phyloP scores from a whole-genome alignment of 2,113 vertebrate genomes.

The Halcyon senegalensis region DNA sequence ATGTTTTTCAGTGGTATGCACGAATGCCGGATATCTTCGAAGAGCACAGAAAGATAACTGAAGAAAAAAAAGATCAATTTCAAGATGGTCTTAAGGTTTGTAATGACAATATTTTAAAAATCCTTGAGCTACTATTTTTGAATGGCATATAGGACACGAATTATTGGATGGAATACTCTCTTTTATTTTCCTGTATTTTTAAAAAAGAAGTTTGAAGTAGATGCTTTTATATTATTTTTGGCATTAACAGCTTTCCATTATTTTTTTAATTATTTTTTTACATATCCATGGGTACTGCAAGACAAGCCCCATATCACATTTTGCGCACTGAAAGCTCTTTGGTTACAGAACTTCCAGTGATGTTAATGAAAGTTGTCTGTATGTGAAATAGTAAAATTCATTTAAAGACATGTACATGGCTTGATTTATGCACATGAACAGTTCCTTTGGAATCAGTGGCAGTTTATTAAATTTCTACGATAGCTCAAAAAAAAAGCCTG shows the following conservation, averaged over 20 bases:
- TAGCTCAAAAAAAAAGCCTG: neutral
- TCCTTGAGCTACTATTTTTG: neutral
- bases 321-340: neutral
- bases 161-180: neutral
- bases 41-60: slow-evolving; percentile 80
- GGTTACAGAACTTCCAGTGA: neutral
- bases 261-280: neutral
- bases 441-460: neutral
- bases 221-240: neutral
- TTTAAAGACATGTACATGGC: neutral
- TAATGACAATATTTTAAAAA: neutral
- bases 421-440: neutral
- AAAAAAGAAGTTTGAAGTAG: neutral
- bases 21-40: slow-evolving; percentile 86
- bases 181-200: neutral
- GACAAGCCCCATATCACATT: neutral
- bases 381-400: neutral
- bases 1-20: slow-evolving; percentile 81
- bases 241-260: neutral
- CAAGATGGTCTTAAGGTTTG: slow-evolving; percentile 86
- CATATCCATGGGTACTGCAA: neutral
- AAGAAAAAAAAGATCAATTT: slow-evolving; percentile 82
- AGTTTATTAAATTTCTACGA: neutral
- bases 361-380: neutral
- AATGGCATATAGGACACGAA: neutral